These are phyloP conservation scores for Aramus guarauna DNA, from an alignment of 2,113 vertebrate genomes.

Conservation along the genomic window DNA sequence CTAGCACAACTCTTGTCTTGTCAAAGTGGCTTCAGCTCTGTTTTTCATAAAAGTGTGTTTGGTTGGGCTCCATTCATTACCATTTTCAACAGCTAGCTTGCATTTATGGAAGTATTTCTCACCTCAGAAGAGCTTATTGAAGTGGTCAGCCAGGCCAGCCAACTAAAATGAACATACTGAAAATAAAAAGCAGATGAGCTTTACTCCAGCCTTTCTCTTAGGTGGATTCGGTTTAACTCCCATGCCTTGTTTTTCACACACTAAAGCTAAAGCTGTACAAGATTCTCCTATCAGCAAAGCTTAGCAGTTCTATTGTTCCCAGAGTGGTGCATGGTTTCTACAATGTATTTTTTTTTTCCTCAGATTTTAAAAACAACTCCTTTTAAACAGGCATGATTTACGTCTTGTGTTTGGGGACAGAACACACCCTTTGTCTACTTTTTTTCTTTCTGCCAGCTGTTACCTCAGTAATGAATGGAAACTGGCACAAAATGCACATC, in stretches of 20 bases:
- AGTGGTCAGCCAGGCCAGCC: background rate
- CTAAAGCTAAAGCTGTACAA: background rate
- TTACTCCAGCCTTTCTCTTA: background rate
- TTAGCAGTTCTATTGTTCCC: background rate
- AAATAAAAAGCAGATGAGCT: background rate
- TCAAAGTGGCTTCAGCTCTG: background rate
- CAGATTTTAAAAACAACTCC: background rate
- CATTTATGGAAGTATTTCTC: background rate
- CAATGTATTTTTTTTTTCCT: background rate
- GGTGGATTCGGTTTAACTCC: background rate
- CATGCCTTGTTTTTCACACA: background rate
- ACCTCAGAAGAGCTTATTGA: background rate
- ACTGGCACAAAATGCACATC: background rate
- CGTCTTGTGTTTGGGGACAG: background rate
- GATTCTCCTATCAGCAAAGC: background rate
- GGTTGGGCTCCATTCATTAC: background rate
- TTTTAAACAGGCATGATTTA: background rate
- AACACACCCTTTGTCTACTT: background rate
- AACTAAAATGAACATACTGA: background rate
- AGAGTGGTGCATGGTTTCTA: background rate
- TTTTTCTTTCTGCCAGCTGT: background rate
- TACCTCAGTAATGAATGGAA: background rate
- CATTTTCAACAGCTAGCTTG: background rate
- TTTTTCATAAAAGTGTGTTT: background rate
- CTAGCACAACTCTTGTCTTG: background rate